Base-by-base conservation (phyloP, 2,113 vertebrate species). In the Phainopepla nitens region DNA sequence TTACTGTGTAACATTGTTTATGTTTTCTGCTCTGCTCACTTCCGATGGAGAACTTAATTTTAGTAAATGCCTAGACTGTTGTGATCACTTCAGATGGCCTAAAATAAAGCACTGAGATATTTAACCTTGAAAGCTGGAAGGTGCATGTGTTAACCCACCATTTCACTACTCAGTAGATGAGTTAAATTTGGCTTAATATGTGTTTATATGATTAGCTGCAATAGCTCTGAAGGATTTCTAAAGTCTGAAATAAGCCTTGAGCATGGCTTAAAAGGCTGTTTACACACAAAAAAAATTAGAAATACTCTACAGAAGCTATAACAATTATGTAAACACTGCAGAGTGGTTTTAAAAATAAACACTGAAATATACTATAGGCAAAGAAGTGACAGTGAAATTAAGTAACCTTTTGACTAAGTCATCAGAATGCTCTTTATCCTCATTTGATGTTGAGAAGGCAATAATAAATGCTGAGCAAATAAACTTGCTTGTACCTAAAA, bases 311-410 rank as follows among this genome's bases (percentile, higher is more conserved):
- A 80, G 76, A 77, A 78, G 56, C 64, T 77, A 39, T 90, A 93
- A 81, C 36, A 92, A 86, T 93, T 90, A 73, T 47, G n/a, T 93
- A 89, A 97, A 93, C 72, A 64, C 36, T 90, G 13, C 16, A 49
- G 54, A 71, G 51, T 84, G 21, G 4, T 60, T 96, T 94, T 92
- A 21, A 54, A 90, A 95, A 72, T 87, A 90, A 90, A 69, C 35
- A 64, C 78, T 91, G 58, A 75, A 69, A 82, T 85, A 64, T 51
- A 65, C 57, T 64, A 12, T 50, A 76, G 50, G 66, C n/a, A 62
- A 82, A 45, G 83, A 87, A 93, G 18, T 4, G 3, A 33, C 27
- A 72, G 70, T 50, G 82, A 61, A 94, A 88, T 94, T n/a, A 68
- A 84, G 44, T 58, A 82, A 69, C 58, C 87, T 84, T 51, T 61